A percentile compares a stretch with the other conserved stretches of the same genome.
These are phyloP conservation scores for Diadumene lineata DNA, from an alignment of 92 coral and sea anemone genomes.

Conservation along the genomic window DNA sequence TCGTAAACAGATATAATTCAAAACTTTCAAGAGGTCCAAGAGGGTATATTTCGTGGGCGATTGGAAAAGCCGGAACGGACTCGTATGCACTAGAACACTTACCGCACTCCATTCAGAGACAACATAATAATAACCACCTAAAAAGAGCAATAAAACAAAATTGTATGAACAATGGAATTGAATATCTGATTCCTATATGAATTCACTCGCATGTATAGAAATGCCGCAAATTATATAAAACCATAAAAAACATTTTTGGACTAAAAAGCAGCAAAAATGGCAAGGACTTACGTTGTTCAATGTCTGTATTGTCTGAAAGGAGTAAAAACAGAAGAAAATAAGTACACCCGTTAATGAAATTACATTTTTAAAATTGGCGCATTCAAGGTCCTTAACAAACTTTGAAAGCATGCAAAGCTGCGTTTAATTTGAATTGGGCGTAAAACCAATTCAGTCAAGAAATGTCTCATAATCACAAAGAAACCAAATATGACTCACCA, in stretches of 20 bases:
- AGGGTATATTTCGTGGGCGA: no score
- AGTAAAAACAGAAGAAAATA: neutral
- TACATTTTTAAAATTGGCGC: no score
- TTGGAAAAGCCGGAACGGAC: neutral
- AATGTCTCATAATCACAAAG: no score
- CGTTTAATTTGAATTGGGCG: no score
- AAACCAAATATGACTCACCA: constrained; percentile 15
- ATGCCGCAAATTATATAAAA: neutral
- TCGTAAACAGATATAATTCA: no score
- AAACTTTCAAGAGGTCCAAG: no score
- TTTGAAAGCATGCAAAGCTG: no score
- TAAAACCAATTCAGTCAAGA: no score
- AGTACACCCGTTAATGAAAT: no score
- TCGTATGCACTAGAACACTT: neutral
- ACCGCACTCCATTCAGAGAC: constrained; percentile 32
- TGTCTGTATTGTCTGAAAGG: neutral
- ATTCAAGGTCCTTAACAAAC: no score
- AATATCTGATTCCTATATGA: no score
- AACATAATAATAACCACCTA: constrained; percentile 15
- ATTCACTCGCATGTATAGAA: neutral
- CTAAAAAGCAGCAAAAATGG: neutral
- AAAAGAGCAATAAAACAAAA: neutral
- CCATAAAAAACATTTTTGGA: neutral
- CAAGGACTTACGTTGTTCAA: constrained; percentile 9
- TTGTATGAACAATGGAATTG: neutral